A percentile compares a stretch with the other conserved stretches of the same genome.
These are phyloP conservation scores for Agelaius phoeniceus DNA, from an alignment of 2,113 vertebrate genomes.

Conservation along the genomic window DNA sequence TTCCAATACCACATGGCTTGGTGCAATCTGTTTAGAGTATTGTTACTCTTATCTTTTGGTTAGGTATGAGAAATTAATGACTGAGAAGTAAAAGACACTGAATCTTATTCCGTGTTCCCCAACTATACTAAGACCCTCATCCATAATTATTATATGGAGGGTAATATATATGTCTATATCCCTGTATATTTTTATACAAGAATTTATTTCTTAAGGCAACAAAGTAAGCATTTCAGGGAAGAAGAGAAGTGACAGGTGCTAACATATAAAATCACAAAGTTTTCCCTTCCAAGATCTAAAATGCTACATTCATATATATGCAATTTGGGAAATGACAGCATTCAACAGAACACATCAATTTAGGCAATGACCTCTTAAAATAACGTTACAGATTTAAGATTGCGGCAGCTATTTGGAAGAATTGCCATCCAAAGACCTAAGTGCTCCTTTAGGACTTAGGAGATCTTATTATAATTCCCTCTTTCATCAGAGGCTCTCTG, in stretches of 20 bases:
- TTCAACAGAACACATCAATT: not conserved
- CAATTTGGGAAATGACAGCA: not conserved
- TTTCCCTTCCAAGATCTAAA: not conserved
- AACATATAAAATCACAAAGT: not conserved
- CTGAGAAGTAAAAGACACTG: not conserved
- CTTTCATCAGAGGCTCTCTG: not conserved
- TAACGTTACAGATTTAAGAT: not conserved
- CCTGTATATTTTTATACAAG: not conserved
- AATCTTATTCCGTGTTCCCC: not conserved
- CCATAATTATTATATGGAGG: not conserved
- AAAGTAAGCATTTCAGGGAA: not conserved
- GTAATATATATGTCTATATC: not conserved
- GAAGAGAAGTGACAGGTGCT: not conserved
- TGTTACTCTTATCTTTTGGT: not conserved
- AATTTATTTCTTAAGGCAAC: not conserved
- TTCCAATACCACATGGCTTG: not conserved
- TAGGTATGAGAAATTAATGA: not conserved
- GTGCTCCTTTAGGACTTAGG: not conserved
- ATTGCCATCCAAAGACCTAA: not conserved
- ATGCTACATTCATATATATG: not conserved
- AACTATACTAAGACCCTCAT: not conserved
- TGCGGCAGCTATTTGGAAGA: not conserved
- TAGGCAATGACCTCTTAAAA: not conserved
- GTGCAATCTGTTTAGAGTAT: not conserved
- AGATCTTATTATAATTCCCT: not conserved